Percentiles rank a stretch among this genome's conserved stretches.
These are phyloP conservation scores for Myopa testacea DNA, from an alignment of 2,888 invertebrate species.

Conservation along the genomic window DNA sequence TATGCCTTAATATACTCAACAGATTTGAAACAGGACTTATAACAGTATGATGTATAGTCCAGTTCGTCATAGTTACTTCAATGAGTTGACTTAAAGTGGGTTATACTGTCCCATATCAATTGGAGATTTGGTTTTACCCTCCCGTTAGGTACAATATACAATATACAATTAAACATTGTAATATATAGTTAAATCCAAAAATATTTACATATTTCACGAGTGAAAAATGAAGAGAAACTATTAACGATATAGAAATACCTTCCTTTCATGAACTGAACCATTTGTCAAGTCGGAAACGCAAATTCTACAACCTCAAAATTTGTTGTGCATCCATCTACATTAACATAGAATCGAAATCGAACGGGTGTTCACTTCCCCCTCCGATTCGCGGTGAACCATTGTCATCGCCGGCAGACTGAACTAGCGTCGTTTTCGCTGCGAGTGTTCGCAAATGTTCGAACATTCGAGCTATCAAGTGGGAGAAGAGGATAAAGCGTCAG, in stretches of 20 bases:
- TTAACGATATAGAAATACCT: conserved; percentile 5
- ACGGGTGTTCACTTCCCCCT: background rate
- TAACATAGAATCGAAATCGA: conserved; percentile 15
- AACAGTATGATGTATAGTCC: too few species aligned
- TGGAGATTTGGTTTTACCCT: background rate
- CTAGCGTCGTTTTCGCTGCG: too few species aligned
- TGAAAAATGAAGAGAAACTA: background rate
- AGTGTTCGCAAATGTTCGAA: too few species aligned
- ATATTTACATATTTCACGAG: conserved; percentile 21
- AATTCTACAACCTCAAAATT: conserved; percentile 32
- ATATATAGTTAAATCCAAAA: conserved; percentile 2
- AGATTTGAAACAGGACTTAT: too few species aligned
- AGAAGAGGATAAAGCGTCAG: background rate
- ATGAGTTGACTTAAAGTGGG: too few species aligned
- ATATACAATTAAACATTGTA: conserved; percentile 12
- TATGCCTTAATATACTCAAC: too few species aligned
- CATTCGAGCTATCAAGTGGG: background rate
- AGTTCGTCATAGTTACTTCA: too few species aligned
- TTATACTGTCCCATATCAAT: background rate
- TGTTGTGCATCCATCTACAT: conserved; percentile 13
- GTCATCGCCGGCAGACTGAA: too few species aligned
- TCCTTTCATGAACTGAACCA: background rate
- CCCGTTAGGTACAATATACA: too few species aligned
- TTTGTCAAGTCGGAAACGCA: conserved; percentile 30
- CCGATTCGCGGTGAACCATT: background rate